phyloP scores from a whole-genome alignment of 2,797 vertebrate genomes.

The Molossus molossus region DNA sequence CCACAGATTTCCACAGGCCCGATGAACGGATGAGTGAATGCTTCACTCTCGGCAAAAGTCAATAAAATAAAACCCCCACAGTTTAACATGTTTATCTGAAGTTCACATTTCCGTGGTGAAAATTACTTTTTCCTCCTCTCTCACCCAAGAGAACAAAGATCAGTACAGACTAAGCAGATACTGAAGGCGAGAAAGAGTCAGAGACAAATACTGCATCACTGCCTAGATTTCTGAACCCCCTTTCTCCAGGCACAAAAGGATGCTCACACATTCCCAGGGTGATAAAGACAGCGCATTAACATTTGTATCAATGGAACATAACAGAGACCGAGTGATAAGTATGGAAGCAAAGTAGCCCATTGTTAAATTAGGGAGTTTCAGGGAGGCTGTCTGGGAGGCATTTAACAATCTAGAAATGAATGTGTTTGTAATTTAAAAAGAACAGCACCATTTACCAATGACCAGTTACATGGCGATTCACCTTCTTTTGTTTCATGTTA shows the following conservation, averaged over 20 bases:
- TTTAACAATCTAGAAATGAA: constrained; percentile 52
- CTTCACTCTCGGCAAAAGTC: not conserved
- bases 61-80: constrained; percentile 18
- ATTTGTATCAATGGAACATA: constrained; percentile 27
- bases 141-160: constrained; percentile 31
- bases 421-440: constrained; percentile 63
- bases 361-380: constrained; percentile 45
- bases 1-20: not conserved
- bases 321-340: not conserved
- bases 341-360: not conserved
- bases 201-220: constrained; percentile 30
- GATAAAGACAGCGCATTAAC: constrained; percentile 64
- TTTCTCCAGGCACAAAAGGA: constrained; percentile 62
- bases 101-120: constrained; percentile 28
- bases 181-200: not conserved
- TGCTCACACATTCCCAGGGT: constrained; percentile 65
- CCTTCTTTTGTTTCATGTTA: constrained; percentile 36
- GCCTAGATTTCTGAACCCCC: not conserved
- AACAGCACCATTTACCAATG: constrained; percentile 43
- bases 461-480: constrained; percentile 44
- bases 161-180: not conserved
- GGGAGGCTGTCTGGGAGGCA: constrained; percentile 7
- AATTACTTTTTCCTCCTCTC: constrained; percentile 26
- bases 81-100: not conserved
- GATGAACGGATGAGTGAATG: not conserved